A percentile compares a stretch with the other conserved stretches of the same genome.
These are phyloP conservation scores for Drosophila koepferae DNA, from an alignment of 2,888 invertebrate species.

Conservation along the genomic window DNA sequence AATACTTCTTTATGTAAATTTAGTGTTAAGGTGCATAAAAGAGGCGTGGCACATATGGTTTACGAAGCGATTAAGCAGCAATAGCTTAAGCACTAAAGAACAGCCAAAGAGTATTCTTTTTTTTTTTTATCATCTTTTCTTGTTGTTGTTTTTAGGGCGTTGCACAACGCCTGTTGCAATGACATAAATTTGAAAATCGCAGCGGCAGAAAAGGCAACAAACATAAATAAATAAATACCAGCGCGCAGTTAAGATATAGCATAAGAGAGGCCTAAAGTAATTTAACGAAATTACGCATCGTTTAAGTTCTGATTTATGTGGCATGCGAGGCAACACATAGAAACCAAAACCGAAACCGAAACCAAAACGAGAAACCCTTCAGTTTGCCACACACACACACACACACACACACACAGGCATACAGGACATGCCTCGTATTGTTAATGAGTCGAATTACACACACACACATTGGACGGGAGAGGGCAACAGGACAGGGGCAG, in stretches of 20 bases:
- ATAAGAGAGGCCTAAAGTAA: slow-evolving; percentile 57
- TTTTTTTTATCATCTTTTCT: slow-evolving; percentile 2
- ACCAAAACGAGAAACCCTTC: slow-evolving; percentile 63
- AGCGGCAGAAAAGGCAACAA: slow-evolving; percentile 32
- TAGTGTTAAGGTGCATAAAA: slow-evolving; percentile 71
- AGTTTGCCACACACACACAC: slow-evolving; percentile 55
- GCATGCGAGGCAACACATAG: slow-evolving; percentile 52
- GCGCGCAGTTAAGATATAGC: slow-evolving; percentile 18
- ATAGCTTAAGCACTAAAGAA: slow-evolving; percentile 11
- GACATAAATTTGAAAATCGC: slow-evolving; percentile 68
- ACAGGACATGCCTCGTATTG: slow-evolving; percentile 65
- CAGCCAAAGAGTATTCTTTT: slow-evolving; percentile 7
- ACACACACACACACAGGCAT: slow-evolving; percentile 20
- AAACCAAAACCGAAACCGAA: slow-evolving; percentile 46
- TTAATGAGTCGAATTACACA: slow-evolving; percentile 83
- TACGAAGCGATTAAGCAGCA: slow-evolving; percentile 14
- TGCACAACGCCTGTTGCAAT: slow-evolving; percentile 56
- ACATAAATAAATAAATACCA: slow-evolving; percentile 67
- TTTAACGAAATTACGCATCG: slow-evolving; percentile 81
- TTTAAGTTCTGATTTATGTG: slow-evolving; percentile 83
- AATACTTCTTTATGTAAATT: slow-evolving; percentile 46
- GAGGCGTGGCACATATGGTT: slow-evolving; percentile 50
- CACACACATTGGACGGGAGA: neutral
- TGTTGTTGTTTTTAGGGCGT: slow-evolving; percentile 53
- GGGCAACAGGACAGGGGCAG: neutral